Evolutionary conservation across 2,888 invertebrate species (phyloP).

Genomic region (Eucera pruinosa): DNA sequence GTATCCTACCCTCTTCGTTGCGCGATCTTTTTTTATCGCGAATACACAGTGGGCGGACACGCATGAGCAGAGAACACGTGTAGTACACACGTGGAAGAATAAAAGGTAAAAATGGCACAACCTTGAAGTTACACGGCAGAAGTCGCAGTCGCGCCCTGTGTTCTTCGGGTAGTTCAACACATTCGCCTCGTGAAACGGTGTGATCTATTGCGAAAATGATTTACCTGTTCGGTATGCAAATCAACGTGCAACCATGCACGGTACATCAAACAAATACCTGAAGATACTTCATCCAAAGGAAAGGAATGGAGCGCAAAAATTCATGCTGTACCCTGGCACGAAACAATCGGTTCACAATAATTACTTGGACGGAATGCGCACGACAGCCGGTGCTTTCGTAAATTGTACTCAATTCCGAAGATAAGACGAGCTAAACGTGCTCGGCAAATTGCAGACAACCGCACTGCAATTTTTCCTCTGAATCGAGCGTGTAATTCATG

Average conservation of each 20-base stretch:
- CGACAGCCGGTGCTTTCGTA: constrained; percentile 30
- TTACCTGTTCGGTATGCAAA: constrained; percentile 32
- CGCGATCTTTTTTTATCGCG: not conserved
- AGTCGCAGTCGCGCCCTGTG: constrained; percentile 28
- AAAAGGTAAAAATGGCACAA: constrained; percentile 42
- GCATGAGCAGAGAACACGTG: constrained; percentile 31
- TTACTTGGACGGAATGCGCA: not conserved
- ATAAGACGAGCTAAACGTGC: not conserved
- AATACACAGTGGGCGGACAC: constrained; percentile 12
- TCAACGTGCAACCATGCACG: constrained; percentile 6
- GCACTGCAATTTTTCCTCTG: constrained; percentile 20
- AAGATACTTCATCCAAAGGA: not conserved
- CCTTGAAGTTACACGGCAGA: constrained; percentile 39
- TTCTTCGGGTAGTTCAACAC: constrained; percentile 28
- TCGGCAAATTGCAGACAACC: constrained; percentile 4
- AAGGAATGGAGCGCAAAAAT: not conserved
- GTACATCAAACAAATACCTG: constrained; percentile 1
- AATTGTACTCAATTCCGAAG: constrained; percentile 14
- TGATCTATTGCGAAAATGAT: constrained; percentile 53
- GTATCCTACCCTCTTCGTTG: not conserved
- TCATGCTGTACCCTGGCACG: not conserved
- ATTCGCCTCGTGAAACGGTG: constrained; percentile 18
- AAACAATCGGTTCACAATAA: not conserved
- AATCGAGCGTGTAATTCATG: constrained; percentile 25
- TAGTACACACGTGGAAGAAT: constrained; percentile 12